Evolutionary conservation across 2,113 vertebrate genomes (phyloP).

Genomic region (Eclectus roratus): DNA sequence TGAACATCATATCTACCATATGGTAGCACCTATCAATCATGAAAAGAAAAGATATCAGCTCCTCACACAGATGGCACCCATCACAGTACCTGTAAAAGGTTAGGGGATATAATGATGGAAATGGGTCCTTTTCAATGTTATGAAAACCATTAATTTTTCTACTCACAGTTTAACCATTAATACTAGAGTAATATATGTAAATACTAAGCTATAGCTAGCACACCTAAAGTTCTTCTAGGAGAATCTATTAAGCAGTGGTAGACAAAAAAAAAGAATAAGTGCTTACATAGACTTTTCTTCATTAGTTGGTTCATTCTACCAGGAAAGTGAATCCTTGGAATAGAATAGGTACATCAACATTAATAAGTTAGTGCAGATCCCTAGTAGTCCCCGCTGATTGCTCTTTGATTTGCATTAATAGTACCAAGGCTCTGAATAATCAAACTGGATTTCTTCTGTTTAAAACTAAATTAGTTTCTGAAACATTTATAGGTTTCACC

Average conservation of each 20-base stretch:
- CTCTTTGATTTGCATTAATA: background rate
- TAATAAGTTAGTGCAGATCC: background rate
- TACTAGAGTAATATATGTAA: background rate
- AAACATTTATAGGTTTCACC: background rate
- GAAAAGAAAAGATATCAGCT: background rate
- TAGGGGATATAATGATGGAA: background rate
- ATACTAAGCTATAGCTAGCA: background rate
- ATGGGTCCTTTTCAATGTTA: accelerated
- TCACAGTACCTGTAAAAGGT: conserved; percentile 12
- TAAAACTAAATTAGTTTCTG: background rate
- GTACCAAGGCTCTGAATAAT: background rate
- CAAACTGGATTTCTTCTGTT: background rate
- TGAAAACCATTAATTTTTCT: background rate
- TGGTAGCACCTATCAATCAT: conserved; percentile 34
- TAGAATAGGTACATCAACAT: background rate
- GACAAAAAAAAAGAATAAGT: background rate
- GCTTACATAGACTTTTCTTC: background rate
- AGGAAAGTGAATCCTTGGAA: background rate
- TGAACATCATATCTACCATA: conserved; percentile 50
- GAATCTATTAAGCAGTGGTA: background rate
- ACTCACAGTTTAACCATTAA: background rate
- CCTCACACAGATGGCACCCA: conserved; percentile 22
- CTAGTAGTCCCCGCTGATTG: background rate
- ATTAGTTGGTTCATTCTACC: background rate
- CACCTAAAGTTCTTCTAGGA: background rate